Conservation (phyloP, 1,140 invertebrate species). For the Stenopsyche tienmushanensis region DNA sequence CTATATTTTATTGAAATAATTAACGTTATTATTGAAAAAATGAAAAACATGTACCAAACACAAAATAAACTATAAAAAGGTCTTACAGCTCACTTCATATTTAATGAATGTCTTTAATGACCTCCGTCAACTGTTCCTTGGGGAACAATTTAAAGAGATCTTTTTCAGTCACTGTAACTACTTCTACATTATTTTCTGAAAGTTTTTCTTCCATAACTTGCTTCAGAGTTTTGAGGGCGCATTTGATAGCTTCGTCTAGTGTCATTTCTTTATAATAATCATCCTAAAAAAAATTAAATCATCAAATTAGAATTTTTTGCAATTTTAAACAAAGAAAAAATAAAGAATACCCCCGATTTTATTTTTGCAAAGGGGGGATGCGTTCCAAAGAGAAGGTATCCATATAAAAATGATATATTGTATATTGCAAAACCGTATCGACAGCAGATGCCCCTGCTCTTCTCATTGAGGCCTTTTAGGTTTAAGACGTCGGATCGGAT, state of each 20-base stretch:
- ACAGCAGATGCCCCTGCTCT: too few species aligned
- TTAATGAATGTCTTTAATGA: conserved; percentile 78
- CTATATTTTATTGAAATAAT: too few species aligned
- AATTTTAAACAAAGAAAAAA: conserved; percentile 22
- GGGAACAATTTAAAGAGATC: conserved; percentile 87
- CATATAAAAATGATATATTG: too few species aligned
- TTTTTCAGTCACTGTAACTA: conserved; percentile 85
- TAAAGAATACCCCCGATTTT: background rate
- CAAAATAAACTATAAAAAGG: too few species aligned
- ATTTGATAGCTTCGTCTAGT: conserved; percentile 91
- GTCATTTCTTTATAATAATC: conserved; percentile 81
- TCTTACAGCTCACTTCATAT: too few species aligned
- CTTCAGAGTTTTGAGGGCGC: conserved; percentile 92
- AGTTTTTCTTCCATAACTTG: conserved; percentile 99
- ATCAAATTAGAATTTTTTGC: conserved; percentile 14
- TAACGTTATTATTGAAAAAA: too few species aligned
- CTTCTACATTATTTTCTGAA: conserved; percentile 96
- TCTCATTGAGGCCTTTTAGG: too few species aligned
- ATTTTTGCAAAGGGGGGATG: too few species aligned
- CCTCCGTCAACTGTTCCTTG: conserved; percentile 87
- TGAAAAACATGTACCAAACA: too few species aligned
- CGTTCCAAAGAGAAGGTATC: background rate
- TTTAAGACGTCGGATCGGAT: too few species aligned
- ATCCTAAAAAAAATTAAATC: conserved; percentile 61
- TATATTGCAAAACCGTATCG: too few species aligned